Base-by-base conservation (phyloP, 2,113 vertebrate species). In the Odobenus rosmarus region DNA sequence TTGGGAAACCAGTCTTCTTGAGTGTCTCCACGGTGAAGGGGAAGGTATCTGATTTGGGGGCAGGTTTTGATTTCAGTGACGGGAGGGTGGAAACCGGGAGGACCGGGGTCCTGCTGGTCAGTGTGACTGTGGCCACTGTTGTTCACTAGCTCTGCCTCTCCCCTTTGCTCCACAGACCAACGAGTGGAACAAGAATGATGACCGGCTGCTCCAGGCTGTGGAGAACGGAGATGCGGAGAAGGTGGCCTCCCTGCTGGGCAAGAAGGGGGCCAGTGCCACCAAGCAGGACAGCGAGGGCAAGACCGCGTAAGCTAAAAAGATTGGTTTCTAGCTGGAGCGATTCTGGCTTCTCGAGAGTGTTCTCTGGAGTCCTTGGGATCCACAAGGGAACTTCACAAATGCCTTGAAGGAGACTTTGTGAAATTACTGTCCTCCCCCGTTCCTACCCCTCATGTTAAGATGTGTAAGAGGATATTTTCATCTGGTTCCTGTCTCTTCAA, bases 141-240 rank as follows among this genome's bases (percentile, higher is more conserved):
- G 5, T 14, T 97, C 62, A 91, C 87, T 3, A 55, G 77, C 59
- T 61, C 93, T 67, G 9, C 24, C 4, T 97, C 4, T 97, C 26
- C 86, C 96, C 74, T 69, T 97, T 97, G 95, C 96, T 19, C 39
- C 96, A 4, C 96, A 99, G 99, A 98, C 98, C 90, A 99, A 99
- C 7, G 99, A 99, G 97, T 99, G 99, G 99, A 99, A 99, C 98
- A 99, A 99, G 98, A 99, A 99, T 0, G 99, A 99, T 0, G 99
- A 99, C 97, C 99, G 99, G 3, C 99, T 99, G 72, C 99, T 99
- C 31, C 99, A 99, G 96, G 99, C 99, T 0, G 99, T 99, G 99
- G 99, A 99, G 97, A 99, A 99, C 88, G 99, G 99, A 0, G 99
- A 99, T 82, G 98, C 94, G 0, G 99, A 99, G 96, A 99, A 99